Base-by-base conservation (phyloP, 2,113 vertebrate genomes). In the Camelus bactrianus region DNA sequence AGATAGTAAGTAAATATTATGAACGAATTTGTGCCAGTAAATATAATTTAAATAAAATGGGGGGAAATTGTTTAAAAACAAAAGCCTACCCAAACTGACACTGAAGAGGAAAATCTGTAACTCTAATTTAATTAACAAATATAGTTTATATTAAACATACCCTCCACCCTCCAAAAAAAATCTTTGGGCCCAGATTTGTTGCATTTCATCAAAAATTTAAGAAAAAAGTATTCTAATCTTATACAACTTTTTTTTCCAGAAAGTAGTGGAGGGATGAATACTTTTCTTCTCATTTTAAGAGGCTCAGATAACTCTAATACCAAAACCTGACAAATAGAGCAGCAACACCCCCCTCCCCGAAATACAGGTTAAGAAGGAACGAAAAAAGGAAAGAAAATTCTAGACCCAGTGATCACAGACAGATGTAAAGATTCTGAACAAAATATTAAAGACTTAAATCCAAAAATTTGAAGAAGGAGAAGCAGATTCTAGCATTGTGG, bases 21-120 rank as follows among this genome's bases (percentile, higher is more conserved):
- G 24, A 62, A 76, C 28, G 8, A 76, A 0, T 65, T 93, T 50
- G n/a, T 70, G 52, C 6, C 50, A 90, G 85, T 62, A 93, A 82
- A 46, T 15, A 8, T 50, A 93, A 72, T 32, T 96, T 72, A 52
- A 48, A 80, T 56, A 16, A 82, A 69, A 69, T 81, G 16, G 8
- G 16, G 8, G 22, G 6, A 86, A 86, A 91, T 56, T 46, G 1
- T 22, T 32, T 54, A 11, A 15, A 54, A 82, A 87, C 52, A 52
- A 35, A 72, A 42, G 20, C 1, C 5, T 84, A 20, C 38, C 22
- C 15, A 72, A 83, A 58, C 3, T 84, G 35, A 52, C 26, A 60
- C 6, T 42, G 38, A 95, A 35, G 5, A 80, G 10, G 16, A 75
- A 85, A 86, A 54, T 82, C 8, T 89, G 32, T 15, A 60, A 6